Evolutionary conservation across 1,140 invertebrate species (phyloP), one percentile per base, ranked within the genome.

Genomic region (Nomia melanderi): DNA sequence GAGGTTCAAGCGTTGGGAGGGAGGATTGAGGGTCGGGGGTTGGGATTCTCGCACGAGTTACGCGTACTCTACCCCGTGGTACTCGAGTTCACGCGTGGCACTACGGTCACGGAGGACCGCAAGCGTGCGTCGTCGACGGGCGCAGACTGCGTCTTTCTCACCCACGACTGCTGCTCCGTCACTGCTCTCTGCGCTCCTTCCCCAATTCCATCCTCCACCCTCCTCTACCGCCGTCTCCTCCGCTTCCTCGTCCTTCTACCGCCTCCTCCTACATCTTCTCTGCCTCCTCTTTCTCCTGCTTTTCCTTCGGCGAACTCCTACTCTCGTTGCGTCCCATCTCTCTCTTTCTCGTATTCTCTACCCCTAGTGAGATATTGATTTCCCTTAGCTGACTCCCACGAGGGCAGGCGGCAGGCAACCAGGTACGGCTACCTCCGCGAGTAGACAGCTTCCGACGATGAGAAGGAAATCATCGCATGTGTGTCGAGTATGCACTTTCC

Each of bases 291-390:
- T 65, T 53, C 62, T 56, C 65, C 41, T 76, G 39, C 71, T 71
- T 72, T 63, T 53, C 71, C 66, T 73, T 78, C 65, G 20, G 33
- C 74, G 44, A 17, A 62, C 67, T 82, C 77, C 73, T 81, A 75
- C 77, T 83, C 81, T 84, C 77, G 60, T 50, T 75, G 33, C 33
- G 75, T 77, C 69, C 29, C 54, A 39, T 47, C 76, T 82, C 79
- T 81, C 72, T 83, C 81, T 80, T 79, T 83, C 81, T 85, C 79
- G 67, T 74, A 73, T 73, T 83, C 86, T 88, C 88, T 86, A 87
- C 89, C 87, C 89, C 90, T 88, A 90, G 91, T 92, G 91, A 92
- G 90, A 91, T 92, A 92, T 92, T 92, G 91, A 91, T 92, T 92
- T 92, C 91, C 90, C 90, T 91, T 92, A 91, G 90, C 91, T 91